Percentiles rank a stretch among this genome's conserved stretches.
Evolutionary conservation across 2,113 vertebrate genomes (phyloP).

Genomic region (Ctenomys sociabilis): DNA sequence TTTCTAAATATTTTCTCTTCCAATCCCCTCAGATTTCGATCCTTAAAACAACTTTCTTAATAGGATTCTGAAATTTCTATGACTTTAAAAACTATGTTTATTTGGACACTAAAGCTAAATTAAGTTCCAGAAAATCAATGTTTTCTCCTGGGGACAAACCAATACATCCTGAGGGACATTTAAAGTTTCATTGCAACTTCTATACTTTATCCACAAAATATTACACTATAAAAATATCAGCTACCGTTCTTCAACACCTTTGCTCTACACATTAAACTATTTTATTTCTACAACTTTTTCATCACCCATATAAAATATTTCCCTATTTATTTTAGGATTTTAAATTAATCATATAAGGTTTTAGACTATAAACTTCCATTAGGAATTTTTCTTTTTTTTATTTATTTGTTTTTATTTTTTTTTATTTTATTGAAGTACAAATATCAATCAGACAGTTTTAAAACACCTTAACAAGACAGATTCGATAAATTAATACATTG

Average conservation of each 20-base stretch:
- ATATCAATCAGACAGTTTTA: too few relatives aligned
- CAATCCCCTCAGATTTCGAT: background rate
- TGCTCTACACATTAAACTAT: background rate
- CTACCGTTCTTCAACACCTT: background rate
- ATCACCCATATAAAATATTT: slow-evolving; percentile 3
- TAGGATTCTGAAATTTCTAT: background rate
- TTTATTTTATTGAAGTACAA: too few relatives aligned
- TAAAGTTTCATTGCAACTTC: background rate
- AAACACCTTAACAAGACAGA: too few relatives aligned
- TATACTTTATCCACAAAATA: background rate
- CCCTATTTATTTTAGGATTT: background rate
- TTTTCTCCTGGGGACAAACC: background rate
- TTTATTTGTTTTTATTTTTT: too few relatives aligned
- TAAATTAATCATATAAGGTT: background rate
- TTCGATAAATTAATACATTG: too few relatives aligned
- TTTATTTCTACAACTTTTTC: slow-evolving; percentile 24
- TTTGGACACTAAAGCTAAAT: background rate
- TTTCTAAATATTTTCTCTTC: background rate
- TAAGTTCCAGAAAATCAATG: background rate
- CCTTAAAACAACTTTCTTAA: background rate
- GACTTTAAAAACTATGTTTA: background rate
- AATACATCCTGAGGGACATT: background rate
- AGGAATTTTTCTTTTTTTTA: background rate
- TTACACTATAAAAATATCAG: background rate
- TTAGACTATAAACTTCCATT: background rate